These are phyloP conservation scores for Nematolebias whitei DNA, from an alignment of 2,113 vertebrate species.

Conservation along the genomic window DNA sequence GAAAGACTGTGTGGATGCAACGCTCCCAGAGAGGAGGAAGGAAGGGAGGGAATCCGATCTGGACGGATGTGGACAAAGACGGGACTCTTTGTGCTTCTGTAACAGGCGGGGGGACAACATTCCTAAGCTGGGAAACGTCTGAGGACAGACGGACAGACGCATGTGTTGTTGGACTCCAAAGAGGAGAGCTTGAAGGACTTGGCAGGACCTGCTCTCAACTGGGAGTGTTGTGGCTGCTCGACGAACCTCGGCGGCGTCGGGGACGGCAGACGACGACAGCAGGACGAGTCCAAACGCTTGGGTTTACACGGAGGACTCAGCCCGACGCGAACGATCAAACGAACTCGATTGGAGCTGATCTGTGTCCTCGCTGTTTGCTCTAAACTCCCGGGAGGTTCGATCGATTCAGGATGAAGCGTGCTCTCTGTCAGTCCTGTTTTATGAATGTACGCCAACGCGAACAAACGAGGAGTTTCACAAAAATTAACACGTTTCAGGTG, in stretches of 20 bases:
- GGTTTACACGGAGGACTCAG: constrained; percentile 24
- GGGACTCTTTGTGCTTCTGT: constrained; percentile 52
- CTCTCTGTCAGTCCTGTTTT: constrained; percentile 2
- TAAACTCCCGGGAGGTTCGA: background rate
- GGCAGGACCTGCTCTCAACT: constrained; percentile 46
- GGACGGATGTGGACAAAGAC: constrained; percentile 57
- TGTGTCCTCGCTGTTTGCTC: background rate
- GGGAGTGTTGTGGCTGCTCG: constrained; percentile 64
- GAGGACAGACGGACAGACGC: constrained; percentile 66
- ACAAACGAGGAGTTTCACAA: background rate
- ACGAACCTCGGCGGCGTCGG: constrained; percentile 16
- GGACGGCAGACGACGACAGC: constrained; percentile 22
- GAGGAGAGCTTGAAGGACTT: constrained; percentile 51
- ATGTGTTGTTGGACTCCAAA: constrained; percentile 53
- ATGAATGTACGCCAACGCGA: background rate
- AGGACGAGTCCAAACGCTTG: constrained; percentile 12
- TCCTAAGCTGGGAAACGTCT: constrained; percentile 59
- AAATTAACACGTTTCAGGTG: background rate
- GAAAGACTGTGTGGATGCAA: constrained; percentile 22
- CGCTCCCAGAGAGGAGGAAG: constrained; percentile 20
- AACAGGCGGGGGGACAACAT: constrained; percentile 61
- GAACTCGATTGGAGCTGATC: background rate
- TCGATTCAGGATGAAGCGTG: background rate
- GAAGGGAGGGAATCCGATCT: constrained; percentile 33
- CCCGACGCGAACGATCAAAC: background rate